These are phyloP conservation scores for Plutella xylostella DNA, from an alignment of 2,888 invertebrate genomes.

Conservation along the genomic window DNA sequence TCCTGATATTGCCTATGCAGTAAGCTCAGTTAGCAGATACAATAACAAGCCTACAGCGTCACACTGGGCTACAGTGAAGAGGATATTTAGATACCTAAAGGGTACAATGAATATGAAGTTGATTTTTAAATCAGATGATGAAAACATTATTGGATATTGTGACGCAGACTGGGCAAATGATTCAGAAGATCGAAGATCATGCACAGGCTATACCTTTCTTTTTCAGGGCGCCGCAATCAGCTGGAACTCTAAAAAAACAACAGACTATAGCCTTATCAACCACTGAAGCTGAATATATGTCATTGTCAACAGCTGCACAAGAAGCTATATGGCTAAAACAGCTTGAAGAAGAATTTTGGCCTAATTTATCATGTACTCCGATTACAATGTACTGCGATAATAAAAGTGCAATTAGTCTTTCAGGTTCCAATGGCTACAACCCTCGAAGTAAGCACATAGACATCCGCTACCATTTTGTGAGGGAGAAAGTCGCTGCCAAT, in stretches of 20 bases:
- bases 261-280: constrained; percentile 6
- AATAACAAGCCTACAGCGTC: constrained; percentile 7
- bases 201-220: background rate
- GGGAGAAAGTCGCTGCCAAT: too few species aligned
- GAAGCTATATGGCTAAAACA: constrained; percentile 18
- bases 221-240: background rate
- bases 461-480: too few species aligned
- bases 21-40: constrained; percentile 12
- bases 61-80: constrained; percentile 12
- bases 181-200: constrained; percentile 14
- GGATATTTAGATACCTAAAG: constrained; percentile 18
- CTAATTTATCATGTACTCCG: constrained; percentile 12
- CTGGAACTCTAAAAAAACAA: constrained; percentile 1
- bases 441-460: constrained; percentile 20
- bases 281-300: constrained; percentile 2
- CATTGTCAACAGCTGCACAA: constrained; percentile 6
- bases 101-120: constrained; percentile 14
- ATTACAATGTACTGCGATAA: too few species aligned
- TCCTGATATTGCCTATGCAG: constrained; percentile 10
- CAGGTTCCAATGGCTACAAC: constrained; percentile 16
- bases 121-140: constrained; percentile 14
- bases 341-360: constrained; percentile 13
- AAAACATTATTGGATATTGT: constrained; percentile 16
- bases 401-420: too few species aligned
- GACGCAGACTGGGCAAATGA: constrained; percentile 23